Conservation (phyloP, 1,140 invertebrate genomes). For the Coboldia fuscipes region DNA sequence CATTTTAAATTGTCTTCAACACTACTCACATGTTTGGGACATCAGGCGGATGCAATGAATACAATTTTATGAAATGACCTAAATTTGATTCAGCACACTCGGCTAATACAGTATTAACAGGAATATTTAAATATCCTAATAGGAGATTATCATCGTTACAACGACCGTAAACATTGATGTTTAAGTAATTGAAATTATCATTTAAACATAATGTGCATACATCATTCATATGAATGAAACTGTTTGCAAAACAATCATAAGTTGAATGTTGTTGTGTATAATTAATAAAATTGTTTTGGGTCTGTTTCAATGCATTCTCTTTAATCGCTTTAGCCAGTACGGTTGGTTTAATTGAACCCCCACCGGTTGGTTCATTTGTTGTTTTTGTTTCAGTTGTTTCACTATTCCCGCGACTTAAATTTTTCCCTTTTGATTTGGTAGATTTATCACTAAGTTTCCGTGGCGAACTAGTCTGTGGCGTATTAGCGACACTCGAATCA, state of each 20-base stretch:
- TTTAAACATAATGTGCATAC: constrained; percentile 45
- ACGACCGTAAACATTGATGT: constrained; percentile 56
- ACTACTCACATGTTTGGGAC: constrained; percentile 31
- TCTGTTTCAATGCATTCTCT: not conserved
- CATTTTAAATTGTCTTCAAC: not conserved
- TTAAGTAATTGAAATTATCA: constrained; percentile 51
- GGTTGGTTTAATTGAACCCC: too few species aligned
- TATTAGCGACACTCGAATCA: constrained; percentile 8
- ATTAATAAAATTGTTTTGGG: constrained; percentile 9
- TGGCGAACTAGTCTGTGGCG: constrained; percentile 18
- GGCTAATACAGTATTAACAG: constrained; percentile 45
- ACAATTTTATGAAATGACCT: constrained; percentile 54
- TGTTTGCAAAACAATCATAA: constrained; percentile 28
- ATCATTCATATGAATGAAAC: constrained; percentile 41
- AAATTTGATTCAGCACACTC: constrained; percentile 62
- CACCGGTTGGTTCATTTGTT: too few species aligned
- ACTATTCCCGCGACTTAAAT: constrained; percentile 11
- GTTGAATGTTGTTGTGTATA: constrained; percentile 19
- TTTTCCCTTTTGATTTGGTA: constrained; percentile 16
- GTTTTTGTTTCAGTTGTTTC: not conserved
- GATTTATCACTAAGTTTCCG: constrained; percentile 13
- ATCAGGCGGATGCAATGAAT: constrained; percentile 48
- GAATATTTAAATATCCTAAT: constrained; percentile 59
- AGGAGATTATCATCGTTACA: constrained; percentile 35
- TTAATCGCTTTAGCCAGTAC: too few species aligned